Conservation (phyloP, 2,888 invertebrate genomes). For the Selenia dentaria region DNA sequence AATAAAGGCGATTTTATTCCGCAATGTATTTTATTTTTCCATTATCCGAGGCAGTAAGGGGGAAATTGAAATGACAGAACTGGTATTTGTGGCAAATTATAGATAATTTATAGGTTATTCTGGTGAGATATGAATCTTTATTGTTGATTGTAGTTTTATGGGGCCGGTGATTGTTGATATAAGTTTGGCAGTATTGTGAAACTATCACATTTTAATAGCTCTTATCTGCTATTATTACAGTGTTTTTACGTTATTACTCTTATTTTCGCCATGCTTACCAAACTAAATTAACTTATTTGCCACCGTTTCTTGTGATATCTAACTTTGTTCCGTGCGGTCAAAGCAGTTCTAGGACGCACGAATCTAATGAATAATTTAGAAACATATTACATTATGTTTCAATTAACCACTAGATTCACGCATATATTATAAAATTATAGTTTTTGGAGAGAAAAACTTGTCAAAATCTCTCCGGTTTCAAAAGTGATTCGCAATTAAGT, state of each 20-base stretch:
- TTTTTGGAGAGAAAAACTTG: no score
- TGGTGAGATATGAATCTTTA: constrained; percentile 69
- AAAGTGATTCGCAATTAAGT: no score
- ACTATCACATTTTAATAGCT: constrained; percentile 8
- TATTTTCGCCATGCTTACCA: constrained; percentile 9
- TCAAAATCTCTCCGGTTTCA: no score
- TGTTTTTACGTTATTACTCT: constrained; percentile 9
- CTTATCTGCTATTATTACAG: constrained; percentile 9
- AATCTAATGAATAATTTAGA: no score
- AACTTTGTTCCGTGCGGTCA: no score
- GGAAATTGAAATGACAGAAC: constrained; percentile 52
- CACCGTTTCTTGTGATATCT: no score
- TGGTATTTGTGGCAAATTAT: constrained; percentile 51
- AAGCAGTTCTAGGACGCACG: no score
- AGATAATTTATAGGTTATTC: constrained; percentile 66
- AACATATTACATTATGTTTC: no score
- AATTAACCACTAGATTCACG: no score
- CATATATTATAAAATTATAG: no score
- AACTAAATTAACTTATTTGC: no score
- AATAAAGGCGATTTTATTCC: constrained; percentile 65
- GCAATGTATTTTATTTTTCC: constrained; percentile 71
- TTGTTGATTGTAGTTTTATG: constrained; percentile 59
- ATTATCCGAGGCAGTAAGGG: constrained; percentile 58
- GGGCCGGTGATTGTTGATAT: constrained; percentile 31
- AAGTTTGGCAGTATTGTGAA: constrained; percentile 15